These are phyloP conservation scores for Ceratina australensis DNA, from an alignment of 1,140 invertebrate genomes.

Conservation along the genomic window DNA sequence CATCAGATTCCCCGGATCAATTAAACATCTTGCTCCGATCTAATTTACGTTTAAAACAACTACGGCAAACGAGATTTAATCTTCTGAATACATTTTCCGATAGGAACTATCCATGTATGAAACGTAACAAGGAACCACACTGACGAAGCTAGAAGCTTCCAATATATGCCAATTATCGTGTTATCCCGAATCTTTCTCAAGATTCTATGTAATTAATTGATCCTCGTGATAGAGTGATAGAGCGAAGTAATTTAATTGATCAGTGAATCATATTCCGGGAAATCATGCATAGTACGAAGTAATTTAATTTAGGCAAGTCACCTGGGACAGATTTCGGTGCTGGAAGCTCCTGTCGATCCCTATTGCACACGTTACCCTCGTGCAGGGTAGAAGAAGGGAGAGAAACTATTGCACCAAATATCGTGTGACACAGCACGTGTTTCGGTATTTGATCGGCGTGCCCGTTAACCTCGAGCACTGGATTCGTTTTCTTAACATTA, in stretches of 20 bases:
- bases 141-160: no score
- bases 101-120: slow-evolving; percentile 9
- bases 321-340: slow-evolving; percentile 28
- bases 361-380: slow-evolving; percentile 46
- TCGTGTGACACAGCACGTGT: slow-evolving; percentile 38
- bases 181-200: no score
- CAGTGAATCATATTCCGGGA: no score
- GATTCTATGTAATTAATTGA: no score
- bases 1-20: neutral
- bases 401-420: slow-evolving; percentile 54
- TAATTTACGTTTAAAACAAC: no score
- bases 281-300: no score
- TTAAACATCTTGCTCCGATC: neutral
- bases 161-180: no score
- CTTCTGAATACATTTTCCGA: neutral
- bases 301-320: neutral
- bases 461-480: slow-evolving; percentile 2
- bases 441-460: slow-evolving; percentile 33
- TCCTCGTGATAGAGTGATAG: no score
- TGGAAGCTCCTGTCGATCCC: slow-evolving; percentile 41
- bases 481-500: slow-evolving; percentile 5
- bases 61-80: no score
- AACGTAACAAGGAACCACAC: neutral
- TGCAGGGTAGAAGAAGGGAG: neutral
- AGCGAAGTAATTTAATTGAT: no score